Base-by-base conservation (phyloP, 2,113 vertebrate species). In the Tetrao urogallus region DNA sequence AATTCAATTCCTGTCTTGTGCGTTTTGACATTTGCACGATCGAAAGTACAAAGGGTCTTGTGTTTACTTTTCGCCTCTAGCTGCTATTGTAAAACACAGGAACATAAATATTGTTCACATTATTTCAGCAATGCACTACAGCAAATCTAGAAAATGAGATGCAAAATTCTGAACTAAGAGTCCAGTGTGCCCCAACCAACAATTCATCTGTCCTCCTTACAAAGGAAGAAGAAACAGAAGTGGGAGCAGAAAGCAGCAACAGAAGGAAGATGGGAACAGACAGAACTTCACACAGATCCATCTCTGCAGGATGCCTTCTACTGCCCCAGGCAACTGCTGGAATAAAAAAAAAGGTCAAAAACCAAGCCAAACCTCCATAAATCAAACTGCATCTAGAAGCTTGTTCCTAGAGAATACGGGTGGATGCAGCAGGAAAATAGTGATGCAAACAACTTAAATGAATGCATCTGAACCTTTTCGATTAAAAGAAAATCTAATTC, bases 11-110 rank as follows among this genome's bases (percentile, higher is more conserved):
- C n/a, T 20, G 14, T 13, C 63, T 72, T 76, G 13, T 45, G 18
- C 43, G 28, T 81, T 86, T 84, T 71, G 65, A 16, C n/a, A 34
- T 82, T 93, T 52, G 57, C n/a, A 6, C 1, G 10, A 67, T 45
- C 52, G n/a, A 43, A 81, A 88, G 52, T 57, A 89, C 72, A 69
- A 75, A 88, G n/a, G n/a, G 71, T 43, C 70, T 70, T 75, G 32
- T 72, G 61, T 54, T 90, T 89, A 70, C 70, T 84, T 72, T 75
- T 71, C 34, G 48, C 73, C 86, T 92, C 65, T 0, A 5, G 73
- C 92, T 96, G 71, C 90, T 78, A 61, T 86, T 94, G 70, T 93
- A 72, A 69, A 40, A 61, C 25, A 65, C 40, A 82, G 27, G 4
- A 48, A 54, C 58, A 75, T 13, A 81, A 90, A 69, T 69, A 73